Percentiles rank a stretch among this genome's conserved stretches.
Evolutionary conservation across 2,888 invertebrate species (phyloP).

Genomic region (Alsophila aescularia): DNA sequence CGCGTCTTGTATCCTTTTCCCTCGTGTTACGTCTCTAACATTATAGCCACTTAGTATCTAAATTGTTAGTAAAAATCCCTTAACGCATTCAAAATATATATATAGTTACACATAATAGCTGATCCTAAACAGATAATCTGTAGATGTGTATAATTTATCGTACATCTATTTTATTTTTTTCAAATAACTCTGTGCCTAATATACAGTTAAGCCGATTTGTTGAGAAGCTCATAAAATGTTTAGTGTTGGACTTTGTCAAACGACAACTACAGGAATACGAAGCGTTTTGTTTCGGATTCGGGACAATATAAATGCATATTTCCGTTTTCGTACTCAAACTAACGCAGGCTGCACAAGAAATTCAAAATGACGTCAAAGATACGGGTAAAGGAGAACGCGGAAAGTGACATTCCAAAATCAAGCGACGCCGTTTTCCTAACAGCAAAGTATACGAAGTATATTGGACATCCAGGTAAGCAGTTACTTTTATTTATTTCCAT

Average conservation of each 20-base stretch:
- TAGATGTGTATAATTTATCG: conserved; percentile 76
- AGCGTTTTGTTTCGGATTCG: conserved; percentile 56
- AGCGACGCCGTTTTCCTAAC: conserved; percentile 27
- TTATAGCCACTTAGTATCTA: conserved; percentile 72
- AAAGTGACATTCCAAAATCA: conserved; percentile 3
- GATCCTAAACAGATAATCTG: conserved; percentile 72
- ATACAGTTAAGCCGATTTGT: conserved; percentile 80
- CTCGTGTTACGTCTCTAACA: conserved; percentile 56
- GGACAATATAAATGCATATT: conserved; percentile 46
- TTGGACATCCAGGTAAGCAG: conserved; percentile 53
- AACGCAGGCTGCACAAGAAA: conserved; percentile 24
- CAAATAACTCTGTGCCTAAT: conserved; percentile 81
- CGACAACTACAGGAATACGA: conserved; percentile 55
- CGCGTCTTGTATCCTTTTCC: conserved; percentile 57
- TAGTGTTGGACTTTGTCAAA: conserved; percentile 49
- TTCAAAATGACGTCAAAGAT: conserved; percentile 44
- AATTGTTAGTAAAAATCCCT: conserved; percentile 83
- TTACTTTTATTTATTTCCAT: conserved; percentile 53
- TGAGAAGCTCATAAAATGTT: conserved; percentile 78
- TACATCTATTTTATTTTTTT: conserved; percentile 68
- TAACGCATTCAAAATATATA: conserved; percentile 83
- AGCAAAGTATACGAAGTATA: conserved; percentile 18
- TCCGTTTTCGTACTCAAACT: conserved; percentile 25
- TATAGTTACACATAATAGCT: conserved; percentile 73
- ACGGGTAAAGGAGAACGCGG: conserved; percentile 11